Conservation (phyloP, 1,140 invertebrate genomes). For the Macrotrachela quadricornifera region DNA sequence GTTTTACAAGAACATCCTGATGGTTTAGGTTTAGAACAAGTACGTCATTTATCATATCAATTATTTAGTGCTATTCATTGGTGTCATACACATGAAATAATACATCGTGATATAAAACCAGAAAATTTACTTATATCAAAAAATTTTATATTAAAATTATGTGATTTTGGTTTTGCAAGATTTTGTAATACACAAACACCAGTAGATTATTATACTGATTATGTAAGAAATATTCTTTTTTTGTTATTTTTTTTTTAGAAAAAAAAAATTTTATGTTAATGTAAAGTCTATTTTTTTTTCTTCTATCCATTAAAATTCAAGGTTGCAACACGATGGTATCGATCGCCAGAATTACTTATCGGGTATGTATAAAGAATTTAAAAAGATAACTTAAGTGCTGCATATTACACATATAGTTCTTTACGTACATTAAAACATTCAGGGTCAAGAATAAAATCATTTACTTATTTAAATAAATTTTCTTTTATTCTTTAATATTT, state of each 20-base stretch:
- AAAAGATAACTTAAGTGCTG: too few species aligned
- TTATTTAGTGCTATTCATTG: constrained; percentile 27
- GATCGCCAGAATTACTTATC: constrained; percentile 3
- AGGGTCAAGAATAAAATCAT: too few species aligned
- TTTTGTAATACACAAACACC: background rate
- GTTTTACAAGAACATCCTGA: constrained; percentile 23
- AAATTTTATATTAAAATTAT: constrained; percentile 7
- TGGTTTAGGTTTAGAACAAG: constrained; percentile 24
- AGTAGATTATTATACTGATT: constrained; percentile 7
- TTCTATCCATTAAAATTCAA: constrained; percentile 12
- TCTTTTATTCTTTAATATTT: too few species aligned
- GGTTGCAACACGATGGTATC: constrained; percentile 4
- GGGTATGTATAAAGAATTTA: background rate
- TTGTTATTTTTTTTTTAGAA: constrained; percentile 29
- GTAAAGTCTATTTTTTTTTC: constrained; percentile 15
- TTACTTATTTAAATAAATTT: too few species aligned
- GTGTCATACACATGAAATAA: constrained; percentile 27
- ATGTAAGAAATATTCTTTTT: constrained; percentile 28
- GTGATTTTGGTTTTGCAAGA: constrained; percentile 4
- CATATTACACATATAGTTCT: too few species aligned
- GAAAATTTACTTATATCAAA: constrained; percentile 8
- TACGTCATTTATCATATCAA: constrained; percentile 22
- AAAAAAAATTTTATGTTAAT: constrained; percentile 20
- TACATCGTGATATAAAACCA: constrained; percentile 12
- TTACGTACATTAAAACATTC: too few species aligned